Evolutionary conservation across 2,888 invertebrate species (phyloP).

Genomic region (Oxytorus armatus): DNA sequence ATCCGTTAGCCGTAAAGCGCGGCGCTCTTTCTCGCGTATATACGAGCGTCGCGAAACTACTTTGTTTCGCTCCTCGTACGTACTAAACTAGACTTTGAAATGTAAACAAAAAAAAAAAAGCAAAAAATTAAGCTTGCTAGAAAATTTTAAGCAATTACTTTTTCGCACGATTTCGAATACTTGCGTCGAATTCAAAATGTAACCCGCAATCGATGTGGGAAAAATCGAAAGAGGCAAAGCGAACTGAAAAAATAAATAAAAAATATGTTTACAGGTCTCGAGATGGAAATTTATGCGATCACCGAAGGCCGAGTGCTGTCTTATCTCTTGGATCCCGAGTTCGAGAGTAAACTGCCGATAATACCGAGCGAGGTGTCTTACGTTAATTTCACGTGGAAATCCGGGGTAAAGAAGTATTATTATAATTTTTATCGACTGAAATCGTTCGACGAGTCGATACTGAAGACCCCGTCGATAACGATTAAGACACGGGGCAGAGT

Average conservation of each 20-base stretch:
- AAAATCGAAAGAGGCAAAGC: slow-evolving; percentile 2
- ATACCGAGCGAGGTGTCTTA: slow-evolving; percentile 96
- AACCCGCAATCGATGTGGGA: neutral
- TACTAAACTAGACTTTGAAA: no score
- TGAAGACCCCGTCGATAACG: slow-evolving; percentile 94
- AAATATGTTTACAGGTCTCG: slow-evolving; percentile 90
- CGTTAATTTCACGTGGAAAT: slow-evolving; percentile 96
- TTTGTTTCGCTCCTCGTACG: neutral
- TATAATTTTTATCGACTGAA: slow-evolving; percentile 95
- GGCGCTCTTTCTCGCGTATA: slow-evolving; percentile 34
- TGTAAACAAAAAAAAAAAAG: no score
- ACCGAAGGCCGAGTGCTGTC: slow-evolving; percentile 93
- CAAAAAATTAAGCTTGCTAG: no score
- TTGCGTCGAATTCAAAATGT: no score
- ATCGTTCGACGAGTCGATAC: slow-evolving; percentile 92
- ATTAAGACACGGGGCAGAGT: slow-evolving; percentile 94
- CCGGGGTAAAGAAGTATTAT: slow-evolving; percentile 91
- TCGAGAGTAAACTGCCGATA: slow-evolving; percentile 94
- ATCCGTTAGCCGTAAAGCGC: slow-evolving; percentile 59
- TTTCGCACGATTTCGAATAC: no score
- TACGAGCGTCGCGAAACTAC: no score
- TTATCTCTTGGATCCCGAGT: slow-evolving; percentile 95
- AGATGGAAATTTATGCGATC: slow-evolving; percentile 96
- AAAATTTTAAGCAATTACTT: neutral
- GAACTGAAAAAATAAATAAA: no score